Conservation (phyloP, 2,113 vertebrate genomes). For the Stomatorhinus ivindoensis region DNA sequence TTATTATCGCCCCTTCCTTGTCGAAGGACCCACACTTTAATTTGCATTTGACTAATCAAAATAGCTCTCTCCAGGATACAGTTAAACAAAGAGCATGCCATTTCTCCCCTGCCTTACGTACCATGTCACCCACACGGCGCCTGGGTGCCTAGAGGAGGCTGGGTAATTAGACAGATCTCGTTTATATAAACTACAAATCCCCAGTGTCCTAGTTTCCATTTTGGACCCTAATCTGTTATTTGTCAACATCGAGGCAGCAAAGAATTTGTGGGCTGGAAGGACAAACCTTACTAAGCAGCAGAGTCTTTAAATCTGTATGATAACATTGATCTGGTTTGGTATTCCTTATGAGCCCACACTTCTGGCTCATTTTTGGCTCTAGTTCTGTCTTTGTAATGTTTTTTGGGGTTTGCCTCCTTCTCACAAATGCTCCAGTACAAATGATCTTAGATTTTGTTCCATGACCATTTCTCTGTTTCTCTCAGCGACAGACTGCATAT, state of each 20-base stretch:
- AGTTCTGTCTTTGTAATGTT: background rate
- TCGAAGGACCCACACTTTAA: background rate
- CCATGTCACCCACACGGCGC: background rate
- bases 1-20: background rate
- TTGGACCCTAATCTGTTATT: background rate
- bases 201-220: slow-evolving; percentile 1
- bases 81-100: background rate
- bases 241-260: background rate
- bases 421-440: background rate
- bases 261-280: background rate
- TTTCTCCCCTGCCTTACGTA: background rate
- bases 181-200: background rate
- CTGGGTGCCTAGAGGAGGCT: background rate
- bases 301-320: background rate
- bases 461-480: background rate
- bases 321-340: background rate
- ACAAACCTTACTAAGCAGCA: background rate
- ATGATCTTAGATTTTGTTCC: background rate
- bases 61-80: background rate
- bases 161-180: background rate
- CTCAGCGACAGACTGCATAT: background rate
- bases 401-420: background rate
- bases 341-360: background rate
- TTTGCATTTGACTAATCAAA: background rate
- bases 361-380: background rate